Base-by-base conservation (phyloP, 2,888 invertebrate genomes). In the Tenthredo notha region DNA sequence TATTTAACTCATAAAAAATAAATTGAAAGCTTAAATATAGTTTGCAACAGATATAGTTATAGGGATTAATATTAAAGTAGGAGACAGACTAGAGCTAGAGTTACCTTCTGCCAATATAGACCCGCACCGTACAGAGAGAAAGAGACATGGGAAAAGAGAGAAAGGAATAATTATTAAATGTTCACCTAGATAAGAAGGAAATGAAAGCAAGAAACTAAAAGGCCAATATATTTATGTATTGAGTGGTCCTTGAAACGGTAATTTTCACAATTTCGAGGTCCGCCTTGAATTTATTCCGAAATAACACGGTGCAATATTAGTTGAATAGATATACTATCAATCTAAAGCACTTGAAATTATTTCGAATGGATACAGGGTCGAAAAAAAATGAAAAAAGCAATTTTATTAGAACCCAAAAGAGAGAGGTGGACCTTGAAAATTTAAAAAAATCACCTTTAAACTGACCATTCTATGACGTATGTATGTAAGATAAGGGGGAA, bases 71-170 rank as follows among this genome's bases (percentile, higher is more conserved):
- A 72, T 77, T 61, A 70, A 43, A 86, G 70, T 75, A 74, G 21
- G 40, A 74, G 88, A 89, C 86, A 91, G 87, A 89, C 87, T 86
- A 88, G 88, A 88, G 88, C 88, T 90, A 89, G 88, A 92, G 91
- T 93, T 93, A 93, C 93, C 93, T 93, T 93, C 93, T 93, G 92
- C 90, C 92, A 91, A 90, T 89, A 43, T 90, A 92, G 92, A 93
- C 92, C 93, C 91, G 92, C 92, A 92, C 92, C 93, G 91, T 90
- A 93, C 90, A 92, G 89, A 92, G 91, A 92, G 92, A 92, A 92
- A 92, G 92, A 93, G 90, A 92, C 90, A 91, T 92, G 93, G 91
- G 90, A 90, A 77, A 77, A 92, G 93, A 92, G 93, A 88, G 92
- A 90, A 92, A 92, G 91, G 67, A 88, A 87, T 88, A 87, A 90